A percentile compares a stretch with the other conserved stretches of the same genome.
Evolutionary conservation across 2,888 invertebrate species (phyloP).

Genomic region (Tenthredo notha): DNA sequence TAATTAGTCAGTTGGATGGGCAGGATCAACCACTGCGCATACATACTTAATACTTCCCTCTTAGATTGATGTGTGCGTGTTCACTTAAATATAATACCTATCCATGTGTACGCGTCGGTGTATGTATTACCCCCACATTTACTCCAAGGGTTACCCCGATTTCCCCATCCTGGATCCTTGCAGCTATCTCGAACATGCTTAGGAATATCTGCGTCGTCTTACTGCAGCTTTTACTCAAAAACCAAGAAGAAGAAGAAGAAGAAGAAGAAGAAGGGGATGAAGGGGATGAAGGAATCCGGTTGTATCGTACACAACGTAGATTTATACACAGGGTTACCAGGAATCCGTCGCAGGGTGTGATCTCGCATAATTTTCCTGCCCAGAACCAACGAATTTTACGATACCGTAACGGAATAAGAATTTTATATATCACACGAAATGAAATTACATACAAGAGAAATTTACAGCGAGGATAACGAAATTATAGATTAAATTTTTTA

Average conservation of each 20-base stretch:
- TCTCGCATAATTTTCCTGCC: conserved; percentile 26
- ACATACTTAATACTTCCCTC: conserved; percentile 17
- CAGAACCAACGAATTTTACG: conserved; percentile 20
- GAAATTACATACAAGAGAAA: background rate
- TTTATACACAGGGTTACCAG: background rate
- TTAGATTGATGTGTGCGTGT: background rate
- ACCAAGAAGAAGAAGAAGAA: background rate
- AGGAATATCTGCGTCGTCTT: conserved; percentile 44
- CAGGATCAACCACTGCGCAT: conserved; percentile 35
- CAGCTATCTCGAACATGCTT: conserved; percentile 46
- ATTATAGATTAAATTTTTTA: background rate
- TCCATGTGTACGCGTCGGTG: background rate
- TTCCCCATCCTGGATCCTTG: background rate
- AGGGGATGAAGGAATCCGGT: background rate
- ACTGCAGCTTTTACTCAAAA: background rate
- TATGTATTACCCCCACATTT: background rate
- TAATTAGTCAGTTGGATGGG: conserved; percentile 44
- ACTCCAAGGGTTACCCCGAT: background rate
- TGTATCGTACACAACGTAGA: conserved; percentile 3
- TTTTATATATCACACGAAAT: background rate
- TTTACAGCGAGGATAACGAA: background rate
- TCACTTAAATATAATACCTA: background rate
- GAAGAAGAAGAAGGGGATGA: background rate
- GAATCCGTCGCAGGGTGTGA: conserved; percentile 16
- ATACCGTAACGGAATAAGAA: conserved; percentile 42